Percentiles rank a stretch among this genome's conserved stretches.
These are phyloP conservation scores for Atherinomorus stipes DNA, from an alignment of 2,113 vertebrate genomes.

Conservation along the genomic window DNA sequence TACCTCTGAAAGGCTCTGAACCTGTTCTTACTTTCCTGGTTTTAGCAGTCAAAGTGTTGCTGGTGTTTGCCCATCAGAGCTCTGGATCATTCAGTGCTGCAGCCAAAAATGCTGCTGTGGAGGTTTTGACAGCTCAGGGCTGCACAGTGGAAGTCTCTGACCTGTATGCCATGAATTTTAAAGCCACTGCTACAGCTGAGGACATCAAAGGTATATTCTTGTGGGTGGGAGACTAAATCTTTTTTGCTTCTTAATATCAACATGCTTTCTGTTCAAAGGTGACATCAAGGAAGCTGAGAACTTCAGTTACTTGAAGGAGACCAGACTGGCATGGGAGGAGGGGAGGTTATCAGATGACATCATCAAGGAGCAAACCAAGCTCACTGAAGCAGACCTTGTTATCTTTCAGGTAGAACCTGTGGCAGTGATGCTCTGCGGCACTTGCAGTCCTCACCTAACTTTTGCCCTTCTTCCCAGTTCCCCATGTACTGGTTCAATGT, in stretches of 20 bases:
- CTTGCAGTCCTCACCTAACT: neutral
- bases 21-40: neutral
- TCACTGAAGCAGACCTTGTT: conserved; percentile 82
- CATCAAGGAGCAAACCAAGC: conserved; percentile 82
- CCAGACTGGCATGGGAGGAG: conserved; percentile 79
- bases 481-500: conserved; percentile 87
- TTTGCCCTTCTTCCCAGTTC: conserved; percentile 70
- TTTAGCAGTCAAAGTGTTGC: conserved; percentile 71
- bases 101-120: conserved; percentile 80
- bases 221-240: no score
- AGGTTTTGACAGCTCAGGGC: conserved; percentile 71
- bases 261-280: conserved; percentile 55
- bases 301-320: conserved; percentile 80
- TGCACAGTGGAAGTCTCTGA: conserved; percentile 84
- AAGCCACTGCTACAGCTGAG: conserved; percentile 78
- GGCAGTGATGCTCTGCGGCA: conserved; percentile 48
- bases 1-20: no score
- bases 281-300: conserved; percentile 70
- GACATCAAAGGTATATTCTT: conserved; percentile 81
- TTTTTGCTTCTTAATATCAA: no score
- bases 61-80: conserved; percentile 85
- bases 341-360: conserved; percentile 81
- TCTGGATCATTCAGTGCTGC: conserved; percentile 84
- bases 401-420: conserved; percentile 84
- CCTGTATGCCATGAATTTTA: conserved; percentile 86